These are phyloP conservation scores for Papilio machaon DNA, from an alignment of 1,140 invertebrate genomes.

Conservation along the genomic window DNA sequence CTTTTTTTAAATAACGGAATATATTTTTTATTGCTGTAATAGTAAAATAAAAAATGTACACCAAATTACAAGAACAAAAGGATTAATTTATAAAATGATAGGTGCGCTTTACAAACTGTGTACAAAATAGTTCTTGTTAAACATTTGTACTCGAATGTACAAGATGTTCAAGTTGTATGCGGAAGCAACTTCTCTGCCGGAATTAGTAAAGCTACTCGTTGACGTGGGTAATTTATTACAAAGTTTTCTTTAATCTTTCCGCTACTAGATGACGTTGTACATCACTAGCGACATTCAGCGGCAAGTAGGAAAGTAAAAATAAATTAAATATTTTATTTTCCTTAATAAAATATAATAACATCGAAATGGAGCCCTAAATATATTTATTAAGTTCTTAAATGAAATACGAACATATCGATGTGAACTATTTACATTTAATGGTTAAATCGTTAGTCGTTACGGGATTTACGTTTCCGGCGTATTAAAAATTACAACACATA, in stretches of 20 bases:
- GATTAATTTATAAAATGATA: background rate
- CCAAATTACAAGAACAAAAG: background rate
- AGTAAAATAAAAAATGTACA: background rate
- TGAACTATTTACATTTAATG: background rate
- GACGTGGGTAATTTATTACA: conserved; percentile 47
- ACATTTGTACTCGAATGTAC: conserved; percentile 3
- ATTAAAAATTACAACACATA: conserved; percentile 3
- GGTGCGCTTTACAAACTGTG: background rate
- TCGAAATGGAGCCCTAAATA: conserved; percentile 11
- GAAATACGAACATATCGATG: background rate
- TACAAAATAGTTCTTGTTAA: conserved; percentile 10
- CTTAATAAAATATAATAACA: background rate
- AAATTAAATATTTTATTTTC: background rate
- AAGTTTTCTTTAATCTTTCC: conserved; percentile 45
- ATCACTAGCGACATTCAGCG: conserved; percentile 8
- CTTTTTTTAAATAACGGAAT: too few relatives aligned
- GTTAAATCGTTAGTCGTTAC: background rate
- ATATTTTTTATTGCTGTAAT: background rate
- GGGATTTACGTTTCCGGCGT: conserved; percentile 11
- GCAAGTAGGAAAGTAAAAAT: conserved; percentile 27
- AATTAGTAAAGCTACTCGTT: conserved; percentile 50
- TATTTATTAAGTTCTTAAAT: background rate
- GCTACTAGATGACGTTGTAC: conserved; percentile 56
- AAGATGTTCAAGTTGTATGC: conserved; percentile 38
- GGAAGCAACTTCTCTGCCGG: conserved; percentile 48